Evolutionary conservation across 92 coral and sea anemone genomes (phyloP), one percentile per base, ranked within the genome.

Genomic region (Heliopora coerulea): DNA sequence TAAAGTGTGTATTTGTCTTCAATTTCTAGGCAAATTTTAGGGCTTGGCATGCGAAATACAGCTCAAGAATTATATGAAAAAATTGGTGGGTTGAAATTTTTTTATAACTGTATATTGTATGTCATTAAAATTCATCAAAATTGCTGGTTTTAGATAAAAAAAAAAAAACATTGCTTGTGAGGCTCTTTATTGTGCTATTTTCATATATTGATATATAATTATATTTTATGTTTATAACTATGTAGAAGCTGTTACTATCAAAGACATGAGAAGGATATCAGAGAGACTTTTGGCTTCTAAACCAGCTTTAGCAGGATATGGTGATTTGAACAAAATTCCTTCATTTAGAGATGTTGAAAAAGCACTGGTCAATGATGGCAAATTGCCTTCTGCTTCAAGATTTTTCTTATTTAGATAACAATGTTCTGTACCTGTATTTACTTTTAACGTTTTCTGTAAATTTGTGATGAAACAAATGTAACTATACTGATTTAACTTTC

Each of bases 291-390:
- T 93, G 62, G 72, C 81, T 13, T 70, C 95, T 62, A 90, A 90
- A 33, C 98, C 98, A 32, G 87, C 98, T 3, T 86, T 93, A 20
- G 98, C 98, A 5, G 98, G 90, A 25, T 91, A 77, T 70, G 98
- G 98, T 11, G 88, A 93, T 81, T 80, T 93, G 50, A 57, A 80
- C 56, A 65, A 82, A 72, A 59, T 93, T 46, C 98, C 98, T 37
- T 88, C 87, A 59, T 89, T 76, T 61, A 85, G 82, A 54, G 93
- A 87, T 39, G 74, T 93, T 52, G 84, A 85, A 37, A 73, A 74
- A 32, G 98, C 96, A 13, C 86, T 93, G 59, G 83, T 84, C 56
- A 91, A 93, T 79, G 82, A 84, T 50, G 98, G 96, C 39, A 73
- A 72, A n/a, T 83, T 93, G 50, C 79, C 87, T 25, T 83, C 88